phyloP scores from a whole-genome alignment of 2,797 vertebrate species.

The Eulemur coronatus region DNA sequence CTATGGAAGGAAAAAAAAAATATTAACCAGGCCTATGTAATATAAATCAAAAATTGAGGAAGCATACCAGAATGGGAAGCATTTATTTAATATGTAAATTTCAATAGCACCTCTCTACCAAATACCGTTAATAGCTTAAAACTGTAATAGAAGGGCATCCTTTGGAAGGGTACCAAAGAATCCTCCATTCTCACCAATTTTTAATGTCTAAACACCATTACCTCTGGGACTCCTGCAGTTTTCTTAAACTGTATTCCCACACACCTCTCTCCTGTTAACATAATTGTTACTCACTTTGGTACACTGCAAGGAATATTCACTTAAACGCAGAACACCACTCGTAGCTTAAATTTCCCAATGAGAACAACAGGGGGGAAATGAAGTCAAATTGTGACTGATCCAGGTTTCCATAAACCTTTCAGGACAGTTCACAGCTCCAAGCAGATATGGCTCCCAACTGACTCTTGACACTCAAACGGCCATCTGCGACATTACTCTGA shows the following conservation, averaged over 20 bases:
- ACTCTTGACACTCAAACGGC: background rate
- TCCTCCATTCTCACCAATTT: background rate
- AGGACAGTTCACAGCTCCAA: conserved; percentile 14
- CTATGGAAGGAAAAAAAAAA: background rate
- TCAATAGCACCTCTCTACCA: background rate
- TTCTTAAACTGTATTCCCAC: background rate
- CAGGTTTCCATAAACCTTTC: conserved; percentile 18
- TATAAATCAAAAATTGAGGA: background rate
- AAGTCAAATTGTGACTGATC: background rate
- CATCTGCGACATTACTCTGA: background rate
- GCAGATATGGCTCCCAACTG: background rate
- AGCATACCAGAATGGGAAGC: background rate
- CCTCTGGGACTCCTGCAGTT: background rate
- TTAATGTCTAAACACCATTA: background rate
- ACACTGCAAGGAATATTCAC: background rate
- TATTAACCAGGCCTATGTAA: background rate
- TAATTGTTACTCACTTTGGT: background rate
- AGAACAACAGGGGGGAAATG: background rate
- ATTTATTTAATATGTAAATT: conserved; percentile 2
- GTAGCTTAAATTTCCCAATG: conserved; percentile 19
- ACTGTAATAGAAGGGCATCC: background rate
- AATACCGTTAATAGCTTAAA: background rate
- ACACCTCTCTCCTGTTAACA: background rate
- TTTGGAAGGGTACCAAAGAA: background rate
- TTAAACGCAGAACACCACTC: background rate